phyloP scores from a whole-genome alignment of 2,113 vertebrate species.

The Pandion haliaetus region DNA sequence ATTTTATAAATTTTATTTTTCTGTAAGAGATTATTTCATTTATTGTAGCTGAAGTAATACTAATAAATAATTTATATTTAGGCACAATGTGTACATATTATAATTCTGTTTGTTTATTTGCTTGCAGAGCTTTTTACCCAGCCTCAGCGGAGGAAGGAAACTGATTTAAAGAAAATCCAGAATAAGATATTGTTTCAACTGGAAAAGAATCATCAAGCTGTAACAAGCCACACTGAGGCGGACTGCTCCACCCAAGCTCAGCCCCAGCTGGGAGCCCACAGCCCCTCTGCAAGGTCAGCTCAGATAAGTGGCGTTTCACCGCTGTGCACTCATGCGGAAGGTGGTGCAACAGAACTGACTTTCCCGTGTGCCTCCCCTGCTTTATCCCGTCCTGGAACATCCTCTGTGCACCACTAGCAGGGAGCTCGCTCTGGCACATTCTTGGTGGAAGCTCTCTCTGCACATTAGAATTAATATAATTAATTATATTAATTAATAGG shows the following conservation, averaged over 20 bases:
- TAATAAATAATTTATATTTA: neutral
- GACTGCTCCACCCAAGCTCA: neutral
- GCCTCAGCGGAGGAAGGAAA: neutral
- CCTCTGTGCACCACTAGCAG: neutral
- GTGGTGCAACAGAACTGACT: neutral
- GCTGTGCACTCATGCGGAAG: neutral
- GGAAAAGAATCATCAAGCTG: neutral
- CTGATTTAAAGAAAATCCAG: neutral
- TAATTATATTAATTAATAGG: neutral
- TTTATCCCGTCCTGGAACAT: neutral
- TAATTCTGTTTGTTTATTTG: neutral
- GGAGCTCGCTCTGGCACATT: neutral
- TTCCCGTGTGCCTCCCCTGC: neutral
- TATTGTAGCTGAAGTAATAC: neutral
- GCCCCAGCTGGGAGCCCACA: neutral
- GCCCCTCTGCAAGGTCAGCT: neutral
- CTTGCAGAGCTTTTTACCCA: neutral
- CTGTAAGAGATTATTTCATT: neutral
- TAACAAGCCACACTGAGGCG: neutral
- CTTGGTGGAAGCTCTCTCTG: neutral
- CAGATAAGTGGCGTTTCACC: accelerated
- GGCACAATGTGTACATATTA: neutral
- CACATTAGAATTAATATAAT: neutral
- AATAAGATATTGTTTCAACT: neutral
- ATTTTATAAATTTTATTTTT: neutral